Percentiles rank a stretch among this genome's conserved stretches.
phyloP scores from a whole-genome alignment of 2,797 vertebrate species.

The Urocyon cinereoargenteus region DNA sequence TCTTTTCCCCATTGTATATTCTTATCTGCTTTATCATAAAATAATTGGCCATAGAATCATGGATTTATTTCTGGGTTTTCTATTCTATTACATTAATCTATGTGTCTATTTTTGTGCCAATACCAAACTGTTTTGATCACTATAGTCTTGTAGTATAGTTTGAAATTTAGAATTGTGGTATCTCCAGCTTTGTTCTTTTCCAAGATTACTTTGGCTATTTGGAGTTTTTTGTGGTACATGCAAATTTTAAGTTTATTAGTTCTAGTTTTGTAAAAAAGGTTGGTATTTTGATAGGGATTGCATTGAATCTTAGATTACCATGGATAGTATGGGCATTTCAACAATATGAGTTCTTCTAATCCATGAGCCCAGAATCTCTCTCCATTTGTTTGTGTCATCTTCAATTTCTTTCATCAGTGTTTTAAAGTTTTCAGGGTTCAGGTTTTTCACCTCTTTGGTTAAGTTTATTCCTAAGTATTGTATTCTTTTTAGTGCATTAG shows the following conservation, averaged over 20 bases:
- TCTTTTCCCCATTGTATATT: not conserved
- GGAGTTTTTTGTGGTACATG: not conserved
- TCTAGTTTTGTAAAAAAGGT: not conserved
- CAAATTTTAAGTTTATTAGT: not conserved
- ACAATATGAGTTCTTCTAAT: not conserved
- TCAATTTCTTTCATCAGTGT: not conserved
- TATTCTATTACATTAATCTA: not conserved
- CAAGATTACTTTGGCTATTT: not conserved
- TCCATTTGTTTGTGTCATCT: not conserved
- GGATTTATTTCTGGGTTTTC: not conserved
- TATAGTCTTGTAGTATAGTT: not conserved
- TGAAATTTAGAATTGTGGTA: not conserved
- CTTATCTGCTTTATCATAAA: not conserved
- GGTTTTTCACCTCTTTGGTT: not conserved
- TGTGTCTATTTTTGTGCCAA: not conserved
- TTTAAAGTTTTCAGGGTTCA: not conserved
- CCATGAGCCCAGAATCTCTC: not conserved
- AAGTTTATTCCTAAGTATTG: not conserved
- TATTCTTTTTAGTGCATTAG: not conserved
- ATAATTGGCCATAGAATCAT: not conserved
- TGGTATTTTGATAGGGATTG: not conserved
- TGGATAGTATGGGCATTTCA: not conserved
- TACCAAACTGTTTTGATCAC: not conserved
- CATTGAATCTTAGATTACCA: not conserved
- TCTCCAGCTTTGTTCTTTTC: not conserved